Evolutionary conservation across 2,113 vertebrate species (phyloP).

Genomic region (Picathartes gymnocephalus): DNA sequence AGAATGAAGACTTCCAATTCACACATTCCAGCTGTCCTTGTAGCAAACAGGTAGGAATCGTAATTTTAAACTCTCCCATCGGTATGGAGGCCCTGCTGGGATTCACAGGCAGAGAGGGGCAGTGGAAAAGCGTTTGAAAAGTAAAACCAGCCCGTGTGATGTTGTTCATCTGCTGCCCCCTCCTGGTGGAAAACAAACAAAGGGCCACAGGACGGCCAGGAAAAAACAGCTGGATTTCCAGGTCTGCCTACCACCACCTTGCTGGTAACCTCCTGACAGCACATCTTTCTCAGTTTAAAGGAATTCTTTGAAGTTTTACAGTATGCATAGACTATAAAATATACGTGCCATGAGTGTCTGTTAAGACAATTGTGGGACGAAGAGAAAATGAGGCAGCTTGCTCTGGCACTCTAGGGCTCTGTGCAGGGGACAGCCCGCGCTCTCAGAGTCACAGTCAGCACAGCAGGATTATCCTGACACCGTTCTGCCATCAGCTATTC

Average conservation of each 20-base stretch:
- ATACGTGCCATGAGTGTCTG: background rate
- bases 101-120: background rate
- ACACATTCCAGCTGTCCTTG: background rate
- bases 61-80: background rate
- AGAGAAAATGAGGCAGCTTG: background rate
- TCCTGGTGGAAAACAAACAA: background rate
- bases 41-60: background rate
- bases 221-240: background rate
- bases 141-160: background rate
- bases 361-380: accelerated
- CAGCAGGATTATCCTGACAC: accelerated
- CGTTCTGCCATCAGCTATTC: background rate
- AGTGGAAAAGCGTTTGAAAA: background rate
- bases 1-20: background rate
- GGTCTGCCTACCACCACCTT: accelerated
- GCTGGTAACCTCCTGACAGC: background rate
- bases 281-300: background rate
- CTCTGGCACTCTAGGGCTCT: background rate
- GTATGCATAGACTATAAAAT: background rate
- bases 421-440: accelerated
- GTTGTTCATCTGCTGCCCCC: conserved; percentile 27
- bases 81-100: background rate
- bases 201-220: background rate
- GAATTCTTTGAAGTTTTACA: background rate
- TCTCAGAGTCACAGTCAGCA: accelerated